Evolutionary conservation across 1,140 invertebrate genomes (phyloP), one percentile per base, ranked within the genome.

Genomic region (Philopotamus ludificatus): DNA sequence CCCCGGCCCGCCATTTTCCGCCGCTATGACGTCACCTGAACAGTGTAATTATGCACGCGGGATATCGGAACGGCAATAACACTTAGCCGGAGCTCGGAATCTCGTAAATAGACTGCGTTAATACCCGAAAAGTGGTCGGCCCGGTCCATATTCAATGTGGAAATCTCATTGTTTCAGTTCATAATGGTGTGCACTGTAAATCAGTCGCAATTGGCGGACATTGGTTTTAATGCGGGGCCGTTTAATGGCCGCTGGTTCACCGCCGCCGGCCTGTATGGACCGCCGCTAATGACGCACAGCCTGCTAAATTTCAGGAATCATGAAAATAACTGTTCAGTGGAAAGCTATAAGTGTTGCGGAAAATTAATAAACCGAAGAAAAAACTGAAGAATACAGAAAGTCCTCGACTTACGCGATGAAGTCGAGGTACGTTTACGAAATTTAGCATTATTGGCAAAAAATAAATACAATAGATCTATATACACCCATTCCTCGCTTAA

Each of bases 171-270:
- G 28, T 34, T 34, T 34, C 28, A 34, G 28, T 34, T 34, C 28
- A 34, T 34, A 34, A 34, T 15, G 25, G n/a, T 7, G 3, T 2
- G 26, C 51, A 34, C 51, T n/a, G 51, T 55, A 55, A 55, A 55
- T 55, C 51, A 55, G n/a, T n/a, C 20, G 51, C 25, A 55, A 55
- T 55, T 25, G 47, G 3, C 22, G 47, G 47, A 49, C 47, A 25
- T 55, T 25, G 51, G 51, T 55, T 55, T 55, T 55, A 55, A 55
- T 55, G 51, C 25, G 25, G 51, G 51, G n/a, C 16, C 51, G 20
- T 55, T 55, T 55, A 55, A 55, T 55, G 55, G 55, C 10, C 12
- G 21, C 10, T 25, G 10, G n/a, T 7, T 41, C 55, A 22, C 21
- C 41, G 20, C 55, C 15, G 39, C 39, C 7, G 39, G 34, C 26